Conservation (phyloP, 2,113 vertebrate genomes). For the human (Homo sapiens) region GRCh38 chr11:100933501-100934000, state of each 20-base stretch:
- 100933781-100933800: background rate
- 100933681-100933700: background rate
- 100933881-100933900: too few species aligned
- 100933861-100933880: accelerated
- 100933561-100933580: background rate
- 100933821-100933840: too few species aligned
- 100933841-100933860: too few species aligned
- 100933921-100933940: too few species aligned
- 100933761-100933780: background rate
- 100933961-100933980: too few species aligned
- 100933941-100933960: too few species aligned
- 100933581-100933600: background rate
- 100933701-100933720: background rate
- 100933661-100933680: background rate
- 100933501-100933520: background rate
- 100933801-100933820: background rate
- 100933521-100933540: background rate
- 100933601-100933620: background rate
- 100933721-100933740: background rate
- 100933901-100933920: too few species aligned
- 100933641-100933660: background rate
- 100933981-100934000: too few species aligned
- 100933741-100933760: background rate
- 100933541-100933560: background rate
- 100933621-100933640: background rate